These are phyloP conservation scores for Nemotelus nigrinus DNA, from an alignment of 2,888 invertebrate species.

Conservation along the genomic window DNA sequence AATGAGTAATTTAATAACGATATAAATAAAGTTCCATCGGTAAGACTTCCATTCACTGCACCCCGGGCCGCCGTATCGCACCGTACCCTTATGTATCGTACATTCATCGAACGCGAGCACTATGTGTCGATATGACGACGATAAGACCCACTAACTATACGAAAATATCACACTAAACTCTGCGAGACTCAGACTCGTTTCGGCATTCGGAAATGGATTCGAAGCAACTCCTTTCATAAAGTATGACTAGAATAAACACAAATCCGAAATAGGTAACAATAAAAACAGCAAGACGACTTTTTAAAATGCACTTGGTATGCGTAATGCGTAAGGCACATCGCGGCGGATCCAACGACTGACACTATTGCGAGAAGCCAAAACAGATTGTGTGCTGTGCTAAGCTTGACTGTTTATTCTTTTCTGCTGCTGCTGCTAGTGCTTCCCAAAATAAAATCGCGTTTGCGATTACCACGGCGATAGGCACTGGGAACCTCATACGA, in stretches of 20 bases:
- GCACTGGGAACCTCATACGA: background rate
- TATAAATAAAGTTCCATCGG: too few species aligned
- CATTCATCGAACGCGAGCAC: background rate
- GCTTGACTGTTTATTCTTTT: too few species aligned
- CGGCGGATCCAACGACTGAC: background rate
- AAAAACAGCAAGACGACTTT: slow-evolving; percentile 7
- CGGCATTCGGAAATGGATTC: too few species aligned
- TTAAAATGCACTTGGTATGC: slow-evolving; percentile 35
- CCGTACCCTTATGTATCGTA: too few species aligned
- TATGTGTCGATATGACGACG: background rate
- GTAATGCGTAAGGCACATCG: slow-evolving; percentile 39
- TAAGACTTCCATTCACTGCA: too few species aligned
- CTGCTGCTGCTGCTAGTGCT: background rate
- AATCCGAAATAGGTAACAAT: slow-evolving; percentile 29
- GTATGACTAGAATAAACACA: slow-evolving; percentile 16
- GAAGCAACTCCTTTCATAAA: background rate
- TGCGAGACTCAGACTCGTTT: too few species aligned
- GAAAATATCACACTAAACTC: too few species aligned
- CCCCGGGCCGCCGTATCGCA: too few species aligned
- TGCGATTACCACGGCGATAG: slow-evolving; percentile 6
- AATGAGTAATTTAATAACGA: too few species aligned
- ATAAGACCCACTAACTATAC: too few species aligned
- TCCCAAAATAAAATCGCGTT: slow-evolving; percentile 36
- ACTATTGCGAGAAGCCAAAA: slow-evolving; percentile 2
- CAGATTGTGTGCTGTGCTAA: background rate